Evolutionary conservation across 2,797 vertebrate genomes (phyloP), one percentile per base, ranked within the genome.

Genomic region (Melopsittacus undulatus): DNA sequence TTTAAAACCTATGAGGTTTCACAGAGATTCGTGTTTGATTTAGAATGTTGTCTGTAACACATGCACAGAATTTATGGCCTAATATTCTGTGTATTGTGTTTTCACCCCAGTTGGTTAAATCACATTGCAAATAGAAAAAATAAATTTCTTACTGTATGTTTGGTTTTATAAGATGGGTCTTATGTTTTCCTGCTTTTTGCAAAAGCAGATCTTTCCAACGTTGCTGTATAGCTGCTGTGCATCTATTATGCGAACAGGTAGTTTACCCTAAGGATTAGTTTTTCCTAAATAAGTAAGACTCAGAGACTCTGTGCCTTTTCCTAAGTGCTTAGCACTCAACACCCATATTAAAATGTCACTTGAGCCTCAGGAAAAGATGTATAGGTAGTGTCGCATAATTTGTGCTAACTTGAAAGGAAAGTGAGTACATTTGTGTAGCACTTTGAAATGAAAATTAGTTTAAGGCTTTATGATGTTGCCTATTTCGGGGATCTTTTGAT

Each of bases 361-460:
- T 34, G 26, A 59, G 59, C 49, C 59, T 85, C 36, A 17, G 40
- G 64, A 85, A 83, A 63, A 68, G 43, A 48, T 63, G 18, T 76
- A 29, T 51, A 62, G 36, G 30, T 76, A 82, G 10, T 48, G 51
- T 68, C 45, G 61, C 10, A 5, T 66, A 54, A 67, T 93, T 94
- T 73, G 30, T 93, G 63, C 46, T 75, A 67, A 74, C 61, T 29
- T 82, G 46, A 79, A 76, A 62, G 81, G 7, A 90, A 91, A 81
- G 64, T 30, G 69, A 30, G 5, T 91, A 54, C 73, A 51, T 78
- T 88, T 59, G 32, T 81, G 7, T 59, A 49, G 48, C 34, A 11
- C 87, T 95, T 94, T 66, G 91, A 95, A 93, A 73, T 84, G 66
- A 92, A 94, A 91, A 74, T 83, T 59, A 81, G 64, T 88, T 83